Evolutionary conservation across 2,888 invertebrate species (phyloP).

Genomic region (Molorchus minor): DNA sequence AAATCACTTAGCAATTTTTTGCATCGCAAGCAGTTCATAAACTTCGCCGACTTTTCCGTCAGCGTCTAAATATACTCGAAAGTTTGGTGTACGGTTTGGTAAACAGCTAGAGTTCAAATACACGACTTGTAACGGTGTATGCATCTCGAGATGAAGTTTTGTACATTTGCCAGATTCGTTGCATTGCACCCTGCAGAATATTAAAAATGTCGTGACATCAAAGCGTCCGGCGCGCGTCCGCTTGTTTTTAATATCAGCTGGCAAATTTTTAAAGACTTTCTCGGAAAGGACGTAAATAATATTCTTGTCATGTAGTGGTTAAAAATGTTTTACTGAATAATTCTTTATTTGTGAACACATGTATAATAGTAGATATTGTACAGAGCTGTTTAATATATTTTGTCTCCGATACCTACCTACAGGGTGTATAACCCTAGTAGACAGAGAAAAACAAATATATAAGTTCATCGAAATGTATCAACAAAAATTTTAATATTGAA

Average conservation of each 20-base stretch:
- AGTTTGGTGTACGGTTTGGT: conserved; percentile 42
- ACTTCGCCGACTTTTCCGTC: conserved; percentile 32
- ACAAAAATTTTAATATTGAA: no score
- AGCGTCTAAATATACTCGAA: conserved; percentile 38
- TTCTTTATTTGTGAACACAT: conserved; percentile 7
- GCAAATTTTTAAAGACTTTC: conserved; percentile 40
- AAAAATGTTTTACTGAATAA: conserved; percentile 10
- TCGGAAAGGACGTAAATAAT: conserved; percentile 27
- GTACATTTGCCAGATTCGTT: conserved; percentile 41
- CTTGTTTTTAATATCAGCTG: conserved; percentile 41
- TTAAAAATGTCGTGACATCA: conserved; percentile 45
- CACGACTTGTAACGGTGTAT: conserved; percentile 37
- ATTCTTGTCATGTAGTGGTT: neutral
- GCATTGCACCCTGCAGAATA: conserved; percentile 39
- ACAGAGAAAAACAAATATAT: no score
- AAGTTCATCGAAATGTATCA: no score
- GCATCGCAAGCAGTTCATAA: conserved; percentile 36
- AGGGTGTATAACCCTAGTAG: no score
- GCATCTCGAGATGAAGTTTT: conserved; percentile 29
- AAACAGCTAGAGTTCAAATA: conserved; percentile 46
- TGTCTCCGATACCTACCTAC: no score
- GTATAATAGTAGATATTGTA: no score
- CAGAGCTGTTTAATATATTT: no score
- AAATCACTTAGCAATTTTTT: no score
- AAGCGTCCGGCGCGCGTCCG: conserved; percentile 37